Evolutionary conservation across 2,113 vertebrate genomes (phyloP), one percentile per base, ranked within the genome.

Genomic region (Dipodomys spectabilis): DNA sequence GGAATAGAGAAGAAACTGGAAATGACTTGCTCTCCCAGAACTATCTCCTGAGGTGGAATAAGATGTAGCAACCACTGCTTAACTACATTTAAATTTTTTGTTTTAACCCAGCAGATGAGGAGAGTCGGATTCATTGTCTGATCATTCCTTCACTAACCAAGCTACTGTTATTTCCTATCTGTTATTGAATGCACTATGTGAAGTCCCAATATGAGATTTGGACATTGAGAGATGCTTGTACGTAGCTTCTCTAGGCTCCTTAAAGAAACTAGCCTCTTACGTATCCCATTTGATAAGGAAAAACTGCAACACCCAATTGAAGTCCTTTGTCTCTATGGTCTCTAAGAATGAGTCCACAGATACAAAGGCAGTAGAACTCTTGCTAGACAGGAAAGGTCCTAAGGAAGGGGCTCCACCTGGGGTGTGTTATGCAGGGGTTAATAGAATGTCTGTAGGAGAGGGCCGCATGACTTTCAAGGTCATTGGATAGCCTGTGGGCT

Each of bases 1-100:
- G 39, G 30, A 85, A 89, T 39, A 83, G 30, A 92, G 67, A 73
- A 86, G 71, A 79, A 57, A 57, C 11, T 57, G 53, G 71, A 91
- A 92, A 74, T 75, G 25, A 45, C 13, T 30, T 53, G 13, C 30
- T 64, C 5, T 92, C 28, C 68, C 86, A 45, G 85, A 90, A 92
- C 93, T 60, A 75, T 49, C 82, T 84, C 74, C 53, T 87, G 53
- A 82, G n/a, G 8, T 68, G 44, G 19, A 82, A 87, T 87, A 84
- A 90, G 71, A 82, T 68, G 23, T 64, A 85, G 30, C 20, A 82
- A 44, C 28, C 80, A 88, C 20, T 62, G 53, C 71, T 82, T 90
- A 93, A 91, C 95, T 92, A 94, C 49, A 90, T 39, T 92, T 79
- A 82, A 64, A 93, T 78, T 75, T 82, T 77, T 62, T 71, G 16